These are phyloP conservation scores for Alfaro cultratus DNA, from an alignment of 2,797 vertebrate genomes.

Conservation along the genomic window DNA sequence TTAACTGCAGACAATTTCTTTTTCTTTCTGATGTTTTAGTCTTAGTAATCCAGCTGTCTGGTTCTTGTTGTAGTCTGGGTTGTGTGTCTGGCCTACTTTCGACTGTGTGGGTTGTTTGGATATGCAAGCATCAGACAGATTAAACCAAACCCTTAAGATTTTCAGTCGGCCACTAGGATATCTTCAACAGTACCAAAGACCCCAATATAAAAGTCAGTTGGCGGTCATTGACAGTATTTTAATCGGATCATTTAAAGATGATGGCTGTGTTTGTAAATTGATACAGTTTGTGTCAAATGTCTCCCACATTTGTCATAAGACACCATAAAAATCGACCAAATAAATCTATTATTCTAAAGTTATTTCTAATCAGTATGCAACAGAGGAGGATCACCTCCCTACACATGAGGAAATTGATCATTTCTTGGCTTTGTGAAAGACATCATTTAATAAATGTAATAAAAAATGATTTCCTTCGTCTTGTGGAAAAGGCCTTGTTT, in stretches of 20 bases:
- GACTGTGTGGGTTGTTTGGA: constrained; percentile 29
- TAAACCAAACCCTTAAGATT: constrained; percentile 48
- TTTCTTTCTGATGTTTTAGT: neutral
- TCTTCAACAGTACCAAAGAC: constrained; percentile 15
- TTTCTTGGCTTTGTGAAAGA: constrained; percentile 8
- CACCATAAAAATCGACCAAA: constrained; percentile 1
- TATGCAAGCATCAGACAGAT: constrained; percentile 52
- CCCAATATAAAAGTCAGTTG: constrained; percentile 17
- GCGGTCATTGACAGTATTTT: constrained; percentile 11
- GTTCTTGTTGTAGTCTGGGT: constrained; percentile 14
- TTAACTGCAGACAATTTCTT: neutral
- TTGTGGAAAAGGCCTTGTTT: neutral
- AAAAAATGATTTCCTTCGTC: constrained; percentile 10
- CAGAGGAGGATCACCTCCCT: constrained; percentile 7
- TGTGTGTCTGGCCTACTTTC: constrained; percentile 42
- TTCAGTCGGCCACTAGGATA: constrained; percentile 25
- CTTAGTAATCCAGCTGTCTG: constrained; percentile 32
- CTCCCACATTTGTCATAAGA: neutral
- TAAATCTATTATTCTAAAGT: constrained; percentile 8
- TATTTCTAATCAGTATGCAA: neutral
- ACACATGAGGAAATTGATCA: neutral
- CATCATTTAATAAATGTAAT: constrained; percentile 21
- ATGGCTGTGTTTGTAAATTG: neutral
- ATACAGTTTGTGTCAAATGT: constrained; percentile 2
- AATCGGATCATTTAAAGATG: neutral